Evolutionary conservation across 2,888 invertebrate genomes (phyloP), one percentile per base, ranked within the genome.

Genomic region (Monochamus alternatus): DNA sequence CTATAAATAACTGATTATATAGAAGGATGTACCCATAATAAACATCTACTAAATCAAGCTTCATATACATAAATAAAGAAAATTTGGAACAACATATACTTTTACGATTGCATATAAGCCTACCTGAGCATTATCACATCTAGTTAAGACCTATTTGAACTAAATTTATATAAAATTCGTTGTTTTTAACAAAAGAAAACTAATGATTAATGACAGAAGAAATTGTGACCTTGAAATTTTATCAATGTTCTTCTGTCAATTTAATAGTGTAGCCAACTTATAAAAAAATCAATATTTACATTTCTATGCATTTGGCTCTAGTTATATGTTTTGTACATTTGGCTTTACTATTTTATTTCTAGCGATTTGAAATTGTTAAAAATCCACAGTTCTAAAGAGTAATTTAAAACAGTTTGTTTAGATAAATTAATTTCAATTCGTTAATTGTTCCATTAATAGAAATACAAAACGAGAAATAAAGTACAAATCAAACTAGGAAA

Each of bases 91-190:
- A 14, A 14, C 58, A 8, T 30, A 60, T 31, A 60, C 10, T 14
- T 10, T 32, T n/a, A 60, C 8, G 10, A 12, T 22, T 31, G 30
- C 44, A 47, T 38, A 31, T 31, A 38, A 51, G 30, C 60, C 22
- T 63, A 74, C 74, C 67, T 74, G 68, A 63, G 44, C 74, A 74
- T 74, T 74, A 69, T 74, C 63, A 55, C 43, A 55, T 38, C 38
- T 5, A 63, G 14, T 63, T 68, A 63, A 59, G 52, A 38, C 59
- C 32, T 69, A 10, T 55, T 30, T 30, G 62, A 67, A 60, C 62
- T 63, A 52, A 74, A 74, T 52, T 68, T 69, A 63, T 74, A 67
- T 47, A 69, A 68, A 74, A 74, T 74, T 74, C 74, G 74, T 74
- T 74, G 74, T 62, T 62, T 62, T 62, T 51, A 74, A 67, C 67